Evolutionary conservation across 2,113 vertebrate genomes (phyloP), one percentile per base, ranked within the genome.

Genomic region (Eubucco bourcierii): DNA sequence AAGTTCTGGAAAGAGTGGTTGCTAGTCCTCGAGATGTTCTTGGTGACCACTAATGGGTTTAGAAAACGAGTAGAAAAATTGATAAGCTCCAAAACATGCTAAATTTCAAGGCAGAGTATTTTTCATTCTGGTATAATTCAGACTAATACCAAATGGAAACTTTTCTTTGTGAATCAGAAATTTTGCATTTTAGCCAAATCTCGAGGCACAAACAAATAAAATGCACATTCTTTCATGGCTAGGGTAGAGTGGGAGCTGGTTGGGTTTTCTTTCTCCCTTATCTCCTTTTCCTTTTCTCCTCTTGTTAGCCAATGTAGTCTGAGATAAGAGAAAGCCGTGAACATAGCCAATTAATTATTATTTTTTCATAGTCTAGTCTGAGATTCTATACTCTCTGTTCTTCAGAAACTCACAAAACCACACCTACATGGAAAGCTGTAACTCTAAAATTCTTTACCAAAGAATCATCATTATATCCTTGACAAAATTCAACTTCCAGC

Each of bases 201-300:
- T 37, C 37, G 34, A 88, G 14, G 19, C 7, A 4, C 15, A 65
- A 15, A 5, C 7, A 28, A 11, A 76, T 25, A 20, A 72, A 65
- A 90, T 12, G 6, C 28, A 39, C 2, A 23, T 7, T 2, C 23
- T 72, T 44, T n/a, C 33, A 53, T 33, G 10, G 5, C 0, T 55
- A 29, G 20, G 20, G 20, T 14, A 75, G 11, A 16, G 25, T 33
- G 27, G 9, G 8, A 67, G 7, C 47, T 63, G 13, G 4, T 6
- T 58, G 21, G 7, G 6, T 65, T 72, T 67, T 60, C 31, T 52
- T 60, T 20, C 63, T 12, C 10, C 19, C 6, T 34, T 17, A 5
- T 41, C 15, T 21, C 12, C 31, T 44, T 25, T 61, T 14, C 10
- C 18, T 10, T 12, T 21, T 24, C 3, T 71, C 10, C 5, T 5